Evolutionary conservation across 2,797 vertebrate genomes (phyloP).

Genomic region (Sternarchorhynchus goeldii): DNA sequence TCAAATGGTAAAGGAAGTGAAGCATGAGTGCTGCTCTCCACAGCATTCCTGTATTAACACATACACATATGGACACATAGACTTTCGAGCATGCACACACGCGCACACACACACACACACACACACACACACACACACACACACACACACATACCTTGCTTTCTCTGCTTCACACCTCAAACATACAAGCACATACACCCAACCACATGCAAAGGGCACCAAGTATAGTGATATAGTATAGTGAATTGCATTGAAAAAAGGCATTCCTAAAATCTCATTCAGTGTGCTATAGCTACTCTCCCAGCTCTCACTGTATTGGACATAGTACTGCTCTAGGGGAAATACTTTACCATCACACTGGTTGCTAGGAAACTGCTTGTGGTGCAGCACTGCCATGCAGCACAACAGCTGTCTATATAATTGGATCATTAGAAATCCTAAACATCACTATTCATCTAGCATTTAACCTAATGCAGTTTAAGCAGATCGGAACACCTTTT

Average conservation of each 20-base stretch:
- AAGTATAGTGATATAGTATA: not conserved
- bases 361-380: constrained; percentile 84
- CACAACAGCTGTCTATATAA: constrained; percentile 78
- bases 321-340: constrained; percentile 66
- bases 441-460: constrained; percentile 74
- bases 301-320: constrained; percentile 36
- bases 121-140: constrained; percentile 36
- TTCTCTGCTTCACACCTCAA: not conserved
- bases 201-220: not conserved
- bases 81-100: constrained; percentile 1
- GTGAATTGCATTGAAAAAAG: constrained; percentile 37
- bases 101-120: not conserved
- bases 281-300: constrained; percentile 46
- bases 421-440: constrained; percentile 81
- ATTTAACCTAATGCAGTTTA: constrained; percentile 73
- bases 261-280: constrained; percentile 16
- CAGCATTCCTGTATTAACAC: not conserved
- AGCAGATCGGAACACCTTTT: constrained; percentile 67
- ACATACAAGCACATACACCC: not conserved
- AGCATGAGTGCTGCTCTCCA: constrained; percentile 22
- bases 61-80: not conserved
- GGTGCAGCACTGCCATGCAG: constrained; percentile 75
- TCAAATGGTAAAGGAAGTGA: constrained; percentile 10
- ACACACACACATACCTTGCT: constrained; percentile 12
- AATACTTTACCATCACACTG: constrained; percentile 69